phyloP scores from a whole-genome alignment of 2,113 vertebrate species.

The Ceratotherium simum region DNA sequence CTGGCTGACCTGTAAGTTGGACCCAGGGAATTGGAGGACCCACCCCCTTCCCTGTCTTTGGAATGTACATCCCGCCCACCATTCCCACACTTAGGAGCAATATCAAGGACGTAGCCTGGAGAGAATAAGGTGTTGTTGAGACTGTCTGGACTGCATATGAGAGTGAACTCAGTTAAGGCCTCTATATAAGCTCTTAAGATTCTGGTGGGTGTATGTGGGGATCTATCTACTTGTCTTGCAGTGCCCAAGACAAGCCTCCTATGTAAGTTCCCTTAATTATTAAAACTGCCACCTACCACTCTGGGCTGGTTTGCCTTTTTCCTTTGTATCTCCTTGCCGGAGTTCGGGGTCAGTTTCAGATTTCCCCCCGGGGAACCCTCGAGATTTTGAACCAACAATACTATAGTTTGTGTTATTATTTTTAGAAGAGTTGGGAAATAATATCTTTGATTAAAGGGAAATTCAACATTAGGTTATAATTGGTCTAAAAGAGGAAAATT shows the following conservation, averaged over 20 bases:
- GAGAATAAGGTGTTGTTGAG: neutral
- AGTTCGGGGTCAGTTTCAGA: neutral
- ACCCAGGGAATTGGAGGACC: neutral
- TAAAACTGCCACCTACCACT: neutral
- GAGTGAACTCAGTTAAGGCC: neutral
- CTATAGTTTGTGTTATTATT: neutral
- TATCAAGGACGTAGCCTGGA: neutral
- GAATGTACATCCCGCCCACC: neutral
- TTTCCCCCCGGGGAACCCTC: neutral
- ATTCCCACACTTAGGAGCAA: neutral
- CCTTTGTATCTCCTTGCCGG: neutral
- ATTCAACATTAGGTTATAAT: neutral
- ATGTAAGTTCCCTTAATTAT: neutral
- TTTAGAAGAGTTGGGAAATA: constrained; percentile 1
- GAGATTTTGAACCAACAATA: neutral
- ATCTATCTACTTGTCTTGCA: neutral
- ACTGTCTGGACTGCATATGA: neutral
- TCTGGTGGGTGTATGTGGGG: neutral
- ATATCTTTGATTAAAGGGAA: neutral
- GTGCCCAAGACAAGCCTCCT: neutral
- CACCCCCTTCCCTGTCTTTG: neutral
- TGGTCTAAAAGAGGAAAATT: neutral
- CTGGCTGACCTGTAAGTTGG: neutral
- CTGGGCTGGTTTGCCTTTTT: neutral
- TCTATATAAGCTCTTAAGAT: neutral